phyloP scores from a whole-genome alignment of 1,140 invertebrate species.

The Drosophila sproati region DNA sequence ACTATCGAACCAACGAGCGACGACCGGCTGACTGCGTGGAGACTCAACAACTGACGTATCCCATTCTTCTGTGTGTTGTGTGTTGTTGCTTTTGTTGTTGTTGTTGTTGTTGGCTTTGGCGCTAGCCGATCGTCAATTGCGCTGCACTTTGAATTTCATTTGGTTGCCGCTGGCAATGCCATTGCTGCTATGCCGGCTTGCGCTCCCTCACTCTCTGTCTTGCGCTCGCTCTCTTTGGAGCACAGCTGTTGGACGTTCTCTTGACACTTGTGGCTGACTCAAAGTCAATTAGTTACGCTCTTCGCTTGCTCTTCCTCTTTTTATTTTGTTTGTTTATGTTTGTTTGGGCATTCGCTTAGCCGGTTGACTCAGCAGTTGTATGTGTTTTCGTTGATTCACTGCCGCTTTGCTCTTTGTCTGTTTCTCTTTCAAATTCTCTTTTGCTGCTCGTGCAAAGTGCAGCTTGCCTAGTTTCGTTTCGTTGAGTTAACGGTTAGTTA shows the following conservation, averaged over 20 bases:
- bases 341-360: constrained; percentile 30
- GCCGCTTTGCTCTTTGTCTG: constrained; percentile 17
- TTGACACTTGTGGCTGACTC: constrained; percentile 47
- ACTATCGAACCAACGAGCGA: constrained; percentile 33
- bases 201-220: constrained; percentile 7
- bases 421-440: constrained; percentile 9
- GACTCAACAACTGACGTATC: constrained; percentile 26
- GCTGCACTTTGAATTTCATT: constrained; percentile 71
- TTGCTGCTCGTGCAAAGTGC: neutral
- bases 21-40: constrained; percentile 43
- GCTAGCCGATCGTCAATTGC: constrained; percentile 61
- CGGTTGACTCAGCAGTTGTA: constrained; percentile 40
- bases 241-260: constrained; percentile 37
- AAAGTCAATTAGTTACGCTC: constrained; percentile 51
- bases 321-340: constrained; percentile 40
- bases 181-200: constrained; percentile 42
- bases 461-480: neutral
- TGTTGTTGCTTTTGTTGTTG: neutral
- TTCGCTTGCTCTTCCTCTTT: constrained; percentile 27
- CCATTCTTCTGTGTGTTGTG: constrained; percentile 2
- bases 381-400: neutral
- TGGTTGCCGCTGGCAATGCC: constrained; percentile 41
- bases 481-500: constrained; percentile 4
- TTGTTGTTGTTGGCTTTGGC: neutral
- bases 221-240: constrained; percentile 13